Evolutionary conservation across 2,113 vertebrate genomes (phyloP).

Genomic region (Turdus rufiventris): DNA sequence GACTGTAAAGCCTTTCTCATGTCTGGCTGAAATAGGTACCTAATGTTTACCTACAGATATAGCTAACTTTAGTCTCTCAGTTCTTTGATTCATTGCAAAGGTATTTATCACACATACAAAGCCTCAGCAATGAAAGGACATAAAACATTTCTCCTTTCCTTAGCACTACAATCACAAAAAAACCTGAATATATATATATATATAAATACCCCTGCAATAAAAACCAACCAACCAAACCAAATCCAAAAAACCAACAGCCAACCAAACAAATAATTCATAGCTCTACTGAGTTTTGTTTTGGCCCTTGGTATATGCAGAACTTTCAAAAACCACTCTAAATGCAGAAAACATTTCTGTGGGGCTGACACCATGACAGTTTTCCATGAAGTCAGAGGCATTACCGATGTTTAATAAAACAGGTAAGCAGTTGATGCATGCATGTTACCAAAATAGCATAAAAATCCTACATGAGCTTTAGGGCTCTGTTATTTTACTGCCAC

Average conservation of each 20-base stretch:
- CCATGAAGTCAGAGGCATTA: not conserved
- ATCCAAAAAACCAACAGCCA: not conserved
- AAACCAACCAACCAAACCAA: not conserved
- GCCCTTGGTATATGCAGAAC: not conserved
- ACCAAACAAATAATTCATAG: not conserved
- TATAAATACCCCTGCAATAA: not conserved
- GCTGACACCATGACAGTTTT: not conserved
- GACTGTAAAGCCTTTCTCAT: not conserved
- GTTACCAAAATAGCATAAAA: not conserved
- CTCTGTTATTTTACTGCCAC: not conserved
- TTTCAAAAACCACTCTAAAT: not conserved
- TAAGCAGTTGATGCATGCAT: not conserved
- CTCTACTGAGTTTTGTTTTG: not conserved
- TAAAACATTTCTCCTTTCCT: not conserved
- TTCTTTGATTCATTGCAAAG: not conserved
- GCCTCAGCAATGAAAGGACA: not conserved
- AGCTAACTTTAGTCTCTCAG: not conserved
- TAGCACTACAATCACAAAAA: not conserved
- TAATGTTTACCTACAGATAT: not conserved
- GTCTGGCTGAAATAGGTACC: not conserved
- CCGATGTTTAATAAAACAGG: not conserved
- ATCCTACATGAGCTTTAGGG: rapidly evolving
- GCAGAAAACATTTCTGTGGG: not conserved
- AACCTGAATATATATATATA: no score
- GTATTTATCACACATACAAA: not conserved